Evolutionary conservation across 2,113 vertebrate genomes (phyloP).

Genomic region (Hypanus sabinus): DNA sequence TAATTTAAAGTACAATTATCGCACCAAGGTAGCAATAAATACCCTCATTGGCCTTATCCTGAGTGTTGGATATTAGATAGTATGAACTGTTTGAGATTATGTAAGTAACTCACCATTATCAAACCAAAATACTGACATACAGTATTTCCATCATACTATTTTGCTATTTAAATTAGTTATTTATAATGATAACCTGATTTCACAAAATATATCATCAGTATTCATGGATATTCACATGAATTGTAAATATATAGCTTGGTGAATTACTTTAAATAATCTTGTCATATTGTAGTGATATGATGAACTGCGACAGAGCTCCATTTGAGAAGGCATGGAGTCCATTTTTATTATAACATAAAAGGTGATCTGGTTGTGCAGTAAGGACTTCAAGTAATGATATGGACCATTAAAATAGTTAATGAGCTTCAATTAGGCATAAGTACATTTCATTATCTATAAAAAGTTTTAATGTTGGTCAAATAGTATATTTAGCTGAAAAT

Average conservation of each 20-base stretch:
- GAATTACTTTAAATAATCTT: not conserved
- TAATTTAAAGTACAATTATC: not conserved
- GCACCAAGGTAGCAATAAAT: not conserved
- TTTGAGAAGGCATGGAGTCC: not conserved
- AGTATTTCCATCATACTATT: not conserved
- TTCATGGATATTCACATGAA: not conserved
- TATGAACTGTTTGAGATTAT: not conserved
- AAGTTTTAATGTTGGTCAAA: not conserved
- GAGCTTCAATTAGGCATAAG: not conserved
- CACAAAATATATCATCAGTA: not conserved
- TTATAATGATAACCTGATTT: not conserved
- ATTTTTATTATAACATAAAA: not conserved
- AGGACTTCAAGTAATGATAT: not conserved
- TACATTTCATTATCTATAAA: conserved; percentile 22
- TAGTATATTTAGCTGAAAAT: not conserved
- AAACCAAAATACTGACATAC: not conserved
- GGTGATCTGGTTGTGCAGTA: not conserved
- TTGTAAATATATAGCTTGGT: not conserved
- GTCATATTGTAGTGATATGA: not conserved
- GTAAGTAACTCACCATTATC: not conserved
- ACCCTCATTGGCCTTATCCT: not conserved
- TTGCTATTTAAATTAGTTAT: not conserved
- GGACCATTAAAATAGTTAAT: conserved; percentile 27
- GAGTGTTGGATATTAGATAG: not conserved
- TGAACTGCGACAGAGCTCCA: not conserved